These are phyloP conservation scores for Drosophila micromelanica DNA, from an alignment of 1,140 invertebrate species.

Conservation along the genomic window DNA sequence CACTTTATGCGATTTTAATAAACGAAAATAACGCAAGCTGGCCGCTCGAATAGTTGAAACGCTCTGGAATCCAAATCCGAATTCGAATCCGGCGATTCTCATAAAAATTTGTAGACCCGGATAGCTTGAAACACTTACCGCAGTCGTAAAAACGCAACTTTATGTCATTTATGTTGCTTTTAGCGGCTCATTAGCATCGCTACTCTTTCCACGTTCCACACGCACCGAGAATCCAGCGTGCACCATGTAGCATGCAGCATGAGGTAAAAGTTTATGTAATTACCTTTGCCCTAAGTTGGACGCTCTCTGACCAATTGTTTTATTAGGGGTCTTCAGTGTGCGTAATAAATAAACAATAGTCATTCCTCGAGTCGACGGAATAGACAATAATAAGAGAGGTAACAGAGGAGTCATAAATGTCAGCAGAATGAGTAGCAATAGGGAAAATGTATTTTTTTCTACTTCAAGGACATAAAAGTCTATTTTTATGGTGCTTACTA, in stretches of 20 bases:
- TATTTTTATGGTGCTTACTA: neutral
- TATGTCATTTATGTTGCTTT: slow-evolving; percentile 82
- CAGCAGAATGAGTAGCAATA: neutral
- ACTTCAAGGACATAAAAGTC: slow-evolving; percentile 4
- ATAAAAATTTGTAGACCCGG: slow-evolving; percentile 77
- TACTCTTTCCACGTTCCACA: slow-evolving; percentile 31
- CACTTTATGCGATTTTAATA: slow-evolving; percentile 82
- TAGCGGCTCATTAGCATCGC: slow-evolving; percentile 78
- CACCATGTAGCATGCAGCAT: slow-evolving; percentile 32
- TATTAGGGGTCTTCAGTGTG: slow-evolving; percentile 63
- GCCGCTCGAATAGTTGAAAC: slow-evolving; percentile 48
- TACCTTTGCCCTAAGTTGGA: slow-evolving; percentile 29
- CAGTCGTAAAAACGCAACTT: slow-evolving; percentile 76
- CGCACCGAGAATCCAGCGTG: slow-evolving; percentile 24
- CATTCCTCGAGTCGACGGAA: neutral
- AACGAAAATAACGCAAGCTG: slow-evolving; percentile 69
- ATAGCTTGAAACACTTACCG: slow-evolving; percentile 59
- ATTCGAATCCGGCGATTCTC: slow-evolving; percentile 55
- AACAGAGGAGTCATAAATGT: slow-evolving; percentile 24
- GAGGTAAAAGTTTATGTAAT: slow-evolving; percentile 21
- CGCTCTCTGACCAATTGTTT: slow-evolving; percentile 56
- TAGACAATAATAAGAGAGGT: neutral
- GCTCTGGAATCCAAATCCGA: slow-evolving; percentile 44
- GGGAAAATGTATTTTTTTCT: slow-evolving; percentile 2
- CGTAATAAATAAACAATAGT: slow-evolving; percentile 40